These are phyloP conservation scores for Centropyge bicolor DNA, from an alignment of 2,797 vertebrate species.

Conservation along the genomic window DNA sequence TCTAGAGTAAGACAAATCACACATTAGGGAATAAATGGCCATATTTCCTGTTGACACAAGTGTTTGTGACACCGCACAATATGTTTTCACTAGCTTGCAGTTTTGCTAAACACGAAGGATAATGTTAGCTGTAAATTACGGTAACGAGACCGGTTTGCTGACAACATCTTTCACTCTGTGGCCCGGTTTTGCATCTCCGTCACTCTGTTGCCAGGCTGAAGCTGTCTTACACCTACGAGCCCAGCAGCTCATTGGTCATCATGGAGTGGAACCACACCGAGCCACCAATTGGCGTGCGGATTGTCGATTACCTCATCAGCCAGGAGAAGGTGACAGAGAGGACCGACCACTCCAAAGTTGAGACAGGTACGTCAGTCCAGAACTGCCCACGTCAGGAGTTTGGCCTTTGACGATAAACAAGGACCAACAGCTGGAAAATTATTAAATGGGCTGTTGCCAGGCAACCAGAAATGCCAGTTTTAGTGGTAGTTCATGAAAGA, in stretches of 20 bases:
- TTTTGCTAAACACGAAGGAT: conserved; percentile 17
- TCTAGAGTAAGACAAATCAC: conserved; percentile 3
- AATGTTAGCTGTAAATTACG: conserved; percentile 44
- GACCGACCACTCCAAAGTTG: conserved; percentile 97
- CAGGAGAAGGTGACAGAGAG: conserved; percentile 97
- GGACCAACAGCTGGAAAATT: neutral
- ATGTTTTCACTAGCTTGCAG: conserved; percentile 30
- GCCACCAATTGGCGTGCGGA: conserved; percentile 94
- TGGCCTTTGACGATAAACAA: neutral
- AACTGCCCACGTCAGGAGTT: conserved; percentile 7
- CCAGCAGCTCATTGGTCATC: conserved; percentile 96
- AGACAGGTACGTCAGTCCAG: conserved; percentile 88
- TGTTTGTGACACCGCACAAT: conserved; percentile 29
- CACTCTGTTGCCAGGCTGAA: conserved; percentile 85
- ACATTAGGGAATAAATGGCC: conserved; percentile 4
- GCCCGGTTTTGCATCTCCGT: conserved; percentile 28
- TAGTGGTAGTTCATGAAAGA: neutral
- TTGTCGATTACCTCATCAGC: conserved; percentile 97
- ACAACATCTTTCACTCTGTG: conserved; percentile 35
- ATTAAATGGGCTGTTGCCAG: conserved; percentile 1
- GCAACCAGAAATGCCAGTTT: conserved; percentile 27
- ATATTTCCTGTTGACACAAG: conserved; percentile 28
- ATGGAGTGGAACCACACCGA: conserved; percentile 97
- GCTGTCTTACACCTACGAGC: conserved; percentile 93
- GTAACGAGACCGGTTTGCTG: conserved; percentile 41